These are phyloP conservation scores for Montipora capitata DNA, from an alignment of 92 coral and sea anemone species.

Conservation along the genomic window DNA sequence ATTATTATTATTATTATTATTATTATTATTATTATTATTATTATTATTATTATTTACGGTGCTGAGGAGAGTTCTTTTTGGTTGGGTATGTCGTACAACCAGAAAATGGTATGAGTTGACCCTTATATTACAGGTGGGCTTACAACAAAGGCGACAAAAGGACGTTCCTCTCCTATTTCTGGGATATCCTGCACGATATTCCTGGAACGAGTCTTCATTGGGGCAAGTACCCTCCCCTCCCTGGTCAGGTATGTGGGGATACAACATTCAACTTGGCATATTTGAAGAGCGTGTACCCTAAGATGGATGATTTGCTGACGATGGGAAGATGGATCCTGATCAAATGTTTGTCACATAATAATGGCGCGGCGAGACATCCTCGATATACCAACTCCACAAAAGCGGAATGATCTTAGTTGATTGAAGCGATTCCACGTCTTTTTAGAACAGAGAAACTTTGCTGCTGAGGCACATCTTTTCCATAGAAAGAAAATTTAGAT, in stretches of 20 bases:
- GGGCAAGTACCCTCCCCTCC: constrained; percentile 86
- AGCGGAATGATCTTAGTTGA: no score
- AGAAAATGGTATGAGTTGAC: constrained; percentile 80
- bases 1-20: no score
- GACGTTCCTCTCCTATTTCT: constrained; percentile 61
- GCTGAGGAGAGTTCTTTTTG: constrained; percentile 82
- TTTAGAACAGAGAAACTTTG: not conserved
- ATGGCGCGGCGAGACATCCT: constrained; percentile 81
- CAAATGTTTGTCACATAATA: constrained; percentile 83
- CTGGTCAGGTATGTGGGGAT: constrained; percentile 72
- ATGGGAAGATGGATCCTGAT: constrained; percentile 64
- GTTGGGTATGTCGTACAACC: constrained; percentile 78
- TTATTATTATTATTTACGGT: constrained; percentile 78
- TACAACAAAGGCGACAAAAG: constrained; percentile 75
- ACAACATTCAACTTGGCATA: constrained; percentile 75
- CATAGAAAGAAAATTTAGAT: no score
- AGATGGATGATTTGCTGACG: constrained; percentile 72
- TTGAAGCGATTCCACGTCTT: no score
- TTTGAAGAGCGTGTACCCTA: no score
- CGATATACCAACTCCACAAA: constrained; percentile 39
- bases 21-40: no score
- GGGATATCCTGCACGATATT: constrained; percentile 71
- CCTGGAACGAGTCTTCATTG: constrained; percentile 83
- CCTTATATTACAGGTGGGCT: constrained; percentile 82
- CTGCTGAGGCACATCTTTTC: not conserved